Base-by-base conservation (phyloP, 1,140 invertebrate genomes). In the Ceratoteleas bidentatus region DNA sequence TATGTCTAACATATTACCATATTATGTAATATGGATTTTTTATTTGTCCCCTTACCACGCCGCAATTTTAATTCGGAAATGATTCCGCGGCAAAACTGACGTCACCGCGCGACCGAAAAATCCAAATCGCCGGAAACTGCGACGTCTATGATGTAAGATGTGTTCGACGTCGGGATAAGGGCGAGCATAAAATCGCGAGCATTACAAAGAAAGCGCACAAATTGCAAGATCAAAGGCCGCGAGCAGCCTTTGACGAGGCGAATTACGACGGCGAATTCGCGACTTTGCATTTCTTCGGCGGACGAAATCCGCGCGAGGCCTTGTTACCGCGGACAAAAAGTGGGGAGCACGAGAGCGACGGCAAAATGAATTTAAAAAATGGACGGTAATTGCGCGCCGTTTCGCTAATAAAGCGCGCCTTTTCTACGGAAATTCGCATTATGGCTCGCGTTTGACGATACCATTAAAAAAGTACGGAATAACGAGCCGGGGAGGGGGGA, bases 171-270 rank as follows among this genome's bases (percentile, higher is more conserved):
- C 62, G 49, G 56, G 45, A 75, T 50, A 47, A 38, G 49, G 62
- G 56, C 61, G 73, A 66, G 54, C 56, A 60, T 64, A 58, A 60
- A 75, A 75, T 75, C 73, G 60, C 66, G 61, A 76, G 54, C 66
- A 16, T 76, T 61, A 24, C 73, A 76, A 61, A 76, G 73, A 76
- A 68, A 61, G 53, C 64, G 56, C 68, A 75, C 61, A 76, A 76
- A 76, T 68, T 76, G 73, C 62, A 54, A 76, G 73, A 76, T 76
- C 73, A 76, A 76, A 76, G 73, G 68, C 61, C 53, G 47, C 47
- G 38, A 10, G 32, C 5, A 57, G 56, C 43, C 70, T 74, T 76
- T 65, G 62, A 76, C 64, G 56, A 53, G 11, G n/a, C 47, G 54
- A 66, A 38, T 68, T 76, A 58, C 50, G 49, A 73, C 50, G 47